phyloP scores from a whole-genome alignment of 2,797 vertebrate species.

The Geotrypetes seraphini region DNA sequence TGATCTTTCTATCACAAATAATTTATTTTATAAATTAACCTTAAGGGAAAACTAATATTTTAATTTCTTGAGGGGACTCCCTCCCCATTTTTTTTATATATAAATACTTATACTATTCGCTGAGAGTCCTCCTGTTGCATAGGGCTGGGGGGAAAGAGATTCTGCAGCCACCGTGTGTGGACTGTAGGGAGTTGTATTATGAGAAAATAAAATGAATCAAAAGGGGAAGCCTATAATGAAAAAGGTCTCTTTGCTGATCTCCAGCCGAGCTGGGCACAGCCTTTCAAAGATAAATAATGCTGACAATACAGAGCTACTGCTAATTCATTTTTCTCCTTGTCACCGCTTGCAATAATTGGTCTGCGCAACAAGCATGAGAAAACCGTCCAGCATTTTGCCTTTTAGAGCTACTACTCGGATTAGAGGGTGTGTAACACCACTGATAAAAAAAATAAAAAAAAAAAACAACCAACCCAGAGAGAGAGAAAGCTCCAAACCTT shows the following conservation, averaged over 20 bases:
- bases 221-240: constrained; percentile 7
- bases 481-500: constrained; percentile 16
- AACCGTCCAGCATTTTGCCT: constrained; percentile 8
- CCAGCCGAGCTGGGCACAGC: constrained; percentile 38
- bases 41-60: no score
- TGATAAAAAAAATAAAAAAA: constrained; percentile 17
- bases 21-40: no score
- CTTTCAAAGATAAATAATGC: constrained; percentile 38
- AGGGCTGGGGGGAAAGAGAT: constrained; percentile 15
- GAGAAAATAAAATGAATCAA: background rate
- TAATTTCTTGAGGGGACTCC: no score
- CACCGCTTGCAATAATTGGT: constrained; percentile 41
- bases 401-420: constrained; percentile 23
- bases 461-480: no score
- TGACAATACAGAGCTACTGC: constrained; percentile 32
- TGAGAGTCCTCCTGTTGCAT: no score
- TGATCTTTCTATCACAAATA: no score
- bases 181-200: constrained; percentile 14
- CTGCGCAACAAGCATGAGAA: constrained; percentile 23
- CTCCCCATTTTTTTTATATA: no score
- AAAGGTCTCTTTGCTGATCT: constrained; percentile 31
- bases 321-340: constrained; percentile 44
- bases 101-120: no score
- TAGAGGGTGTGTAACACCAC: constrained; percentile 10
- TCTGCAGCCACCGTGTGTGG: background rate